These are phyloP conservation scores for Apteryx mantelli DNA, from an alignment of 2,113 vertebrate species.

Conservation along the genomic window DNA sequence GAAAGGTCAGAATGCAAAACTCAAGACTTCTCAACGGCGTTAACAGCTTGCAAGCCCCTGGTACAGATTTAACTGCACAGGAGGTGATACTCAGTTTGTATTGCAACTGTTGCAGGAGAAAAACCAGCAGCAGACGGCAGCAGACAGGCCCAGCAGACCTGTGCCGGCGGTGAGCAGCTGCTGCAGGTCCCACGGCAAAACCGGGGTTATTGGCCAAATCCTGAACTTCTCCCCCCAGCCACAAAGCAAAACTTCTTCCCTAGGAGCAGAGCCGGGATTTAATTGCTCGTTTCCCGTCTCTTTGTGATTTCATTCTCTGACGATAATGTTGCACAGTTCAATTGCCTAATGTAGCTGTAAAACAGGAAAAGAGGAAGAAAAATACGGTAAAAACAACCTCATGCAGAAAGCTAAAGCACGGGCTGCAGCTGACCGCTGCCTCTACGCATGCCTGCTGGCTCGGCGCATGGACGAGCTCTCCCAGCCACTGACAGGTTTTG, in stretches of 20 bases:
- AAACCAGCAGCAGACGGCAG: background rate
- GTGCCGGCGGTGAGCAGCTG: background rate
- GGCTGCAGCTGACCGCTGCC: background rate
- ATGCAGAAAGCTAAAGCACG: background rate
- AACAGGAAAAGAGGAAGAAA: conserved; percentile 61
- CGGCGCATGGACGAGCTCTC: background rate
- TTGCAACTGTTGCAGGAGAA: background rate
- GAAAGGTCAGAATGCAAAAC: conserved; percentile 2
- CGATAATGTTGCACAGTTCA: background rate
- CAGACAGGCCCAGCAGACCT: background rate
- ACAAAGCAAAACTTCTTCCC: background rate
- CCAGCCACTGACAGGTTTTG: background rate
- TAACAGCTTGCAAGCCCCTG: background rate
- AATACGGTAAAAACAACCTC: background rate
- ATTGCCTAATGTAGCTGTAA: conserved; percentile 24
- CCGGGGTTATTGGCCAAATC: background rate
- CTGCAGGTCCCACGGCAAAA: background rate
- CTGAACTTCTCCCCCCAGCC: background rate
- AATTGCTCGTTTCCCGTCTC: conserved; percentile 37
- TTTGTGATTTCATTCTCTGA: conserved; percentile 27
- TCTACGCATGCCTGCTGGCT: background rate
- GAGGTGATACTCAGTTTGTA: background rate
- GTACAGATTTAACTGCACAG: background rate
- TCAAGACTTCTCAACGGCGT: background rate
- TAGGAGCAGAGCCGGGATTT: background rate